These are phyloP conservation scores for Paguma larvata DNA, from an alignment of 2,797 vertebrate genomes.

Conservation along the genomic window DNA sequence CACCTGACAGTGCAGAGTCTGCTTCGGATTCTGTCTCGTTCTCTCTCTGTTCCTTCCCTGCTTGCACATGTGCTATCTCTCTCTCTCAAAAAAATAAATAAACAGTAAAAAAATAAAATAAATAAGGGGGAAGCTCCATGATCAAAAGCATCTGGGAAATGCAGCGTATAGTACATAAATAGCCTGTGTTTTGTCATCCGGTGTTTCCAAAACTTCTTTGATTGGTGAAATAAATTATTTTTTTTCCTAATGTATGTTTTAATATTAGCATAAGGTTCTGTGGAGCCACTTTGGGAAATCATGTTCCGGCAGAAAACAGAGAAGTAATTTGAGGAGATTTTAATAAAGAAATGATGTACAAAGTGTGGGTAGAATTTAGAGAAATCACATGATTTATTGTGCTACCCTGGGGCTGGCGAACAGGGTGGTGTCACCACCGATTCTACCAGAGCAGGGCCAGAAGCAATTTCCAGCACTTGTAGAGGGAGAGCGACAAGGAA, in stretches of 20 bases:
- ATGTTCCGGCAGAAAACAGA: background rate
- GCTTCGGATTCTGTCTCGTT: too few species aligned
- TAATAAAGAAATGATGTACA: constrained; percentile 31
- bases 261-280: background rate
- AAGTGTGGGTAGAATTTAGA: background rate
- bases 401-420: background rate
- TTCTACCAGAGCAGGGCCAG: background rate
- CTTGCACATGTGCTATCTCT: too few species aligned
- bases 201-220: background rate
- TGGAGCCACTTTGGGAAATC: constrained; percentile 11
- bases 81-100: too few species aligned
- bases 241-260: constrained; percentile 11
- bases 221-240: background rate
- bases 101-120: too few species aligned
- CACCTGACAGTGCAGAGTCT: too few species aligned
- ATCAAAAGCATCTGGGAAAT: background rate
- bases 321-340: background rate
- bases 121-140: background rate
- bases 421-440: background rate
- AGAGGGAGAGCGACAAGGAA: too few species aligned
- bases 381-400: background rate
- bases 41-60: background rate
- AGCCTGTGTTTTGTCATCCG: background rate
- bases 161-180: background rate
- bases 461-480: background rate